Evolutionary conservation across 2,888 invertebrate genomes (phyloP).

Genomic region (Plebejus melissa): DNA sequence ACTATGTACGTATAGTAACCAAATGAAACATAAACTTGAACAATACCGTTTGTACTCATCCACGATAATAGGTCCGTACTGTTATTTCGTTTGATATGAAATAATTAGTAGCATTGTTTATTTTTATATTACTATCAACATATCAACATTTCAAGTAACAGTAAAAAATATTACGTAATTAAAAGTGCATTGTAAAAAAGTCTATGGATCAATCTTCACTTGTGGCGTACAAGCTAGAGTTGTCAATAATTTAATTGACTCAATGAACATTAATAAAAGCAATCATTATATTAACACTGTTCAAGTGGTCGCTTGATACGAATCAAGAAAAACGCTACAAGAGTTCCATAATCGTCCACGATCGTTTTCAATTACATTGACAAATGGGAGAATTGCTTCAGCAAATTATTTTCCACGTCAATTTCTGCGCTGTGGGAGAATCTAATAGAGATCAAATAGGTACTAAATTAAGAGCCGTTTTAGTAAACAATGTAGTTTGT

Average conservation of each 20-base stretch:
- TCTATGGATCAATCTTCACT: background rate
- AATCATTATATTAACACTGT: background rate
- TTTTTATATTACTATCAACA: background rate
- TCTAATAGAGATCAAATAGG: background rate
- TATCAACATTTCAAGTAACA: background rate
- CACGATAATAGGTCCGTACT: background rate
- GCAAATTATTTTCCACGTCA: background rate
- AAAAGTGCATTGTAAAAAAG: background rate
- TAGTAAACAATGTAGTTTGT: background rate
- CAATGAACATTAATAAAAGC: constrained; percentile 8
- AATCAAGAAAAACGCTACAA: background rate
- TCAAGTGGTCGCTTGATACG: background rate
- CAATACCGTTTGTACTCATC: background rate
- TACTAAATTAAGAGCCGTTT: background rate
- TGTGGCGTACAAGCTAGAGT: background rate
- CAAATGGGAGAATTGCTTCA: background rate
- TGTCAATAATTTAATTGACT: background rate
- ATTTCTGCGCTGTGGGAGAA: background rate
- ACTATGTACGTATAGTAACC: background rate
- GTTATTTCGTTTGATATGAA: background rate
- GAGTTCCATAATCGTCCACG: background rate
- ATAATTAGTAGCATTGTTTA: background rate
- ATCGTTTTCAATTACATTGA: constrained; percentile 6
- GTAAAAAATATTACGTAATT: background rate
- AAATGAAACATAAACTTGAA: background rate